Evolutionary conservation across 2,113 vertebrate species (phyloP), one percentile per base, ranked within the genome.

Genomic region (Pygoscelis adeliae): DNA sequence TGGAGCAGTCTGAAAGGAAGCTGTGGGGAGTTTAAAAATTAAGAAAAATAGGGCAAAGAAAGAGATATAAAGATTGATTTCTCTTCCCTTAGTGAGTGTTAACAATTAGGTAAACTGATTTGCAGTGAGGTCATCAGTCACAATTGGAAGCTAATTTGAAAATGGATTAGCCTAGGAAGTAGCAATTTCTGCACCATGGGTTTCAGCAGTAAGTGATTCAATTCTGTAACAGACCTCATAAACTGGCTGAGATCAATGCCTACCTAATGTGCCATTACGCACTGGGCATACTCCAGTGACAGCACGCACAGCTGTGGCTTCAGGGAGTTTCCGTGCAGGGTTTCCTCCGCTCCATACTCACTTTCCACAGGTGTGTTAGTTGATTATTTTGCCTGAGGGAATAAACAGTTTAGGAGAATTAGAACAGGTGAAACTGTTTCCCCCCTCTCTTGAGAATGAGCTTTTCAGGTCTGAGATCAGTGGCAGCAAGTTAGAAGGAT

Each of bases 121-220:
- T 97, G 77, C 97, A 95, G 93, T 96, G 96, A 98, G 97, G 94
- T 98, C 97, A 97, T 98, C 96, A 96, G 96, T 98, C 97, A 98
- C 96, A 97, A 98, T 79, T 96, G 98, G 97, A 97, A 95, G 87
- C 82, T 97, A 98, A 98, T 98, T 98, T 98, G 98, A 98, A 98
- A 98, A 97, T 96, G 93, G 97, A 98, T 98, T 98, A 96, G 74
- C 8, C 96, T 89, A 97, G 96, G 95, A 98, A 98, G 97, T 94
- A 97, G 97, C 94, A 96, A 97, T 98, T 98, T 98, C 97, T 98
- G 93, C 97, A 96, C 96, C 78, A 19, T 92, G 94, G 96, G 94
- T 90, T 98, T 97, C 89, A 87, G 85, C 94, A 96, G 95, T 92
- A 97, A 97, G 89, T 61, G 85, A 95, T 93, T 95, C 95, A 95